Percentiles rank a stretch among this genome's conserved stretches.
Evolutionary conservation across 2,113 vertebrate species (phyloP).

Genomic region (Morone saxatilis): DNA sequence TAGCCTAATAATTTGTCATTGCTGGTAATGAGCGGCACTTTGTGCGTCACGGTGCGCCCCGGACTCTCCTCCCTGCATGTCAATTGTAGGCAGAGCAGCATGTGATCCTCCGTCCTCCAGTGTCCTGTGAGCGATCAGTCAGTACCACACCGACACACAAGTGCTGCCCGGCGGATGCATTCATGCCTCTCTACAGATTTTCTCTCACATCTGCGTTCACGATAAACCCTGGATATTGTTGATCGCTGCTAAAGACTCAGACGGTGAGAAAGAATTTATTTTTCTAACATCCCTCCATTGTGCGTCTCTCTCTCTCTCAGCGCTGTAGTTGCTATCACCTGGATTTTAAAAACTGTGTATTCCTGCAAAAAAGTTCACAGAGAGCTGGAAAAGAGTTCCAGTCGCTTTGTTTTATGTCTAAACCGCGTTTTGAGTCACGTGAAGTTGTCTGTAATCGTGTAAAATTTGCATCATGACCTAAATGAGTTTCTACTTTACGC

Average conservation of each 20-base stretch:
- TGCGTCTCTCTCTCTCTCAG: neutral
- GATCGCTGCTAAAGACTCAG: conserved; percentile 28
- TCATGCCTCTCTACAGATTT: conserved; percentile 16
- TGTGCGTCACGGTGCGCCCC: conserved; percentile 76
- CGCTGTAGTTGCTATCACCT: neutral
- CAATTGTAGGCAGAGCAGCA: conserved; percentile 60
- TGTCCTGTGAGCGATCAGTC: conserved; percentile 46
- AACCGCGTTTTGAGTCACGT: neutral
- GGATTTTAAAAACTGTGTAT: neutral
- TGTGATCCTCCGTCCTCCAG: conserved; percentile 67
- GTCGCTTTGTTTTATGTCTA: neutral
- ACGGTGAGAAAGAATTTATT: conserved; percentile 55
- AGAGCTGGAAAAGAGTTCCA: neutral
- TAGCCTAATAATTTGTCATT: conserved; percentile 6
- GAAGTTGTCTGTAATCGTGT: neutral
- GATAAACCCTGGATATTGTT: conserved; percentile 29
- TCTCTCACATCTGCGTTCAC: neutral
- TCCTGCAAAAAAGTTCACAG: conserved; percentile 40
- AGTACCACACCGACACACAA: conserved; percentile 39
- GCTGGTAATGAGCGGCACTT: conserved; percentile 28
- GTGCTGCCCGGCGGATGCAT: conserved; percentile 38
- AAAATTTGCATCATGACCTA: neutral
- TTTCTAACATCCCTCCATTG: neutral
- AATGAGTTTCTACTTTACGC: neutral
- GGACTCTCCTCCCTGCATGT: conserved; percentile 66